phyloP scores from a whole-genome alignment of 1,140 invertebrate species.

The Macrocentrus cingulum region DNA sequence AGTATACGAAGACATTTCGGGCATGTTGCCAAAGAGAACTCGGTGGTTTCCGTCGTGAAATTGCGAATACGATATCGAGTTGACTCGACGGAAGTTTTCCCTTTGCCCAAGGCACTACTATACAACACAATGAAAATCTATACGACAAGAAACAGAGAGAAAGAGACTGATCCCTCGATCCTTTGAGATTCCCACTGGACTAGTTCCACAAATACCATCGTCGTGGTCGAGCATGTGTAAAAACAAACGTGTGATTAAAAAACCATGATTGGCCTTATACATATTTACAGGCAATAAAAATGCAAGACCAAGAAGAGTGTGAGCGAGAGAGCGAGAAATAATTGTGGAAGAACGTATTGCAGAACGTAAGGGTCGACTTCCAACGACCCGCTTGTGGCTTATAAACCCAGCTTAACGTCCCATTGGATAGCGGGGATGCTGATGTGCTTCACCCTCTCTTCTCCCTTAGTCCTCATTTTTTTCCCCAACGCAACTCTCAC shows the following conservation, averaged over 20 bases:
- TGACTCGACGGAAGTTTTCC: conserved; percentile 9
- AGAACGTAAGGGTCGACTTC: conserved; percentile 34
- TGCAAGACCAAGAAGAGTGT: conserved; percentile 20
- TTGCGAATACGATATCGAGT: conserved; percentile 21
- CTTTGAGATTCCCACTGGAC: not conserved
- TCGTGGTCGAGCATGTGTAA: not conserved
- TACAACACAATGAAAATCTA: not conserved
- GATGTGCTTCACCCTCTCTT: too few relatives aligned
- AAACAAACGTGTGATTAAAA: conserved; percentile 39
- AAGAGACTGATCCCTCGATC: not conserved
- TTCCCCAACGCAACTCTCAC: not conserved
- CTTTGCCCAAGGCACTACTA: not conserved
- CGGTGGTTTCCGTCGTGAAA: conserved; percentile 13
- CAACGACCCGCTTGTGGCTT: conserved; percentile 34
- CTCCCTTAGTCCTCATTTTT: conserved; percentile 4
- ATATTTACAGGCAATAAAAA: conserved; percentile 27
- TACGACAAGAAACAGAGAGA: not conserved
- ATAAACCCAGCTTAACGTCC: conserved; percentile 38
- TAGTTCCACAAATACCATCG: not conserved
- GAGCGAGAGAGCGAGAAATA: conserved; percentile 15
- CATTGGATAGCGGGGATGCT: conserved; percentile 2
- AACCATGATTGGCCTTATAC: too few relatives aligned
- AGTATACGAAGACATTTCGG: conserved; percentile 9
- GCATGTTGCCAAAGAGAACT: not conserved
- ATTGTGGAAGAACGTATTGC: conserved; percentile 31